Evolutionary conservation across 1,140 invertebrate species (phyloP).

Genomic region (Ips typographus): DNA sequence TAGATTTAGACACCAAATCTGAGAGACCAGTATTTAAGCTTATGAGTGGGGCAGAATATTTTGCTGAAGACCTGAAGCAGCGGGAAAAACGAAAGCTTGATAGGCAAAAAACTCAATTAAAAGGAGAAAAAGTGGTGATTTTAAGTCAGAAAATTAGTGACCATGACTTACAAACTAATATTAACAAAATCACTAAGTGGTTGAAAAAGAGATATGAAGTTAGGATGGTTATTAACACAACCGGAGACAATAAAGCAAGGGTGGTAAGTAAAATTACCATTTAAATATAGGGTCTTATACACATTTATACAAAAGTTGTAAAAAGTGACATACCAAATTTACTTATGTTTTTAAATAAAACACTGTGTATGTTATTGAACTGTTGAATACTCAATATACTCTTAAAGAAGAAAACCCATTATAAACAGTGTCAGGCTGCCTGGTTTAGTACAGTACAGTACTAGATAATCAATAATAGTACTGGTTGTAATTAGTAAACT

Average conservation of each 20-base stretch:
- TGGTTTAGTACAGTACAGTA: no score
- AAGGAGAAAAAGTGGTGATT: constrained; percentile 62
- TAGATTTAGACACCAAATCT: constrained; percentile 63
- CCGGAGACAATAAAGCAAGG: constrained; percentile 53
- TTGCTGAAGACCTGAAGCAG: constrained; percentile 50
- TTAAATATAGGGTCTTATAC: background rate
- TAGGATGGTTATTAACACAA: constrained; percentile 59
- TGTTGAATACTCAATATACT: no score
- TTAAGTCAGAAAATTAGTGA: constrained; percentile 62
- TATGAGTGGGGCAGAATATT: constrained; percentile 50
- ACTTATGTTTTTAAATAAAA: no score
- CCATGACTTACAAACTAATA: constrained; percentile 62
- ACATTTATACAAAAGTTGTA: no score
- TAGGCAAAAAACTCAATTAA: constrained; percentile 45
- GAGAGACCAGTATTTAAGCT: constrained; percentile 64
- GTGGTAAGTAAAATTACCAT: constrained; percentile 50
- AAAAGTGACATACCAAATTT: no score
- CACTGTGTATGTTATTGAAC: background rate
- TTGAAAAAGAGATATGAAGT: constrained; percentile 63
- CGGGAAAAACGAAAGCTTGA: constrained; percentile 43
- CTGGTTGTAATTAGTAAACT: no score
- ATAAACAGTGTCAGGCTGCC: no score
- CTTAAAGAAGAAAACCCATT: no score
- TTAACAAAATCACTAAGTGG: constrained; percentile 65
- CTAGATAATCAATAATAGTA: no score